phyloP scores from a whole-genome alignment of 2,888 invertebrate genomes.

The Heteromurus nitidus region DNA sequence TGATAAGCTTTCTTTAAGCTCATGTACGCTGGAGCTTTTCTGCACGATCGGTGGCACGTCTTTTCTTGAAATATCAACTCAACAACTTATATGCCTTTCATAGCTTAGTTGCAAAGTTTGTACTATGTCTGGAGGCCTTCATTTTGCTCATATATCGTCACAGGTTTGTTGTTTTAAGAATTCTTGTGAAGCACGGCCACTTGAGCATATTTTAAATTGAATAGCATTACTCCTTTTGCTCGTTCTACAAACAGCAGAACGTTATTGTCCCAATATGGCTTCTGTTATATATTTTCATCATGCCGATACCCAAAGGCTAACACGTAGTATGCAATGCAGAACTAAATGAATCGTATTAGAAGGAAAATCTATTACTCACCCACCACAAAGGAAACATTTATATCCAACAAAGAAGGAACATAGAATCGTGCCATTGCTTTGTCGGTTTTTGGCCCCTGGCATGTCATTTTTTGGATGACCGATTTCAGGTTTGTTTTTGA shows the following conservation, averaged over 20 bases:
- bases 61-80: too few relatives aligned
- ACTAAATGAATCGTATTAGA: constrained; percentile 32
- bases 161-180: too few relatives aligned
- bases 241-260: constrained; percentile 13
- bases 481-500: constrained; percentile 15
- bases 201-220: constrained; percentile 13
- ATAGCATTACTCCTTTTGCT: constrained; percentile 25
- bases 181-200: constrained; percentile 4
- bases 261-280: constrained; percentile 41
- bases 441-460: constrained; percentile 27
- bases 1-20: too few relatives aligned
- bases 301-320: constrained; percentile 48
- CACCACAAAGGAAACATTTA: constrained; percentile 17
- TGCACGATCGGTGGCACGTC: too few relatives aligned
- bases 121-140: too few relatives aligned
- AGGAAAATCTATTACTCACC: constrained; percentile 12
- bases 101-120: too few relatives aligned
- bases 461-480: constrained; percentile 52
- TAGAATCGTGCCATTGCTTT: constrained; percentile 17
- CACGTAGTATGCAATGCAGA: constrained; percentile 10
- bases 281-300: constrained; percentile 31
- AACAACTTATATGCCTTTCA: too few relatives aligned
- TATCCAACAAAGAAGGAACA: constrained; percentile 22
- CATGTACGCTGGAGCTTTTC: too few relatives aligned
- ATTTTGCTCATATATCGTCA: too few relatives aligned